These are phyloP conservation scores for Drosophila subsilvestris DNA, from an alignment of 2,888 invertebrate species.

Conservation along the genomic window DNA sequence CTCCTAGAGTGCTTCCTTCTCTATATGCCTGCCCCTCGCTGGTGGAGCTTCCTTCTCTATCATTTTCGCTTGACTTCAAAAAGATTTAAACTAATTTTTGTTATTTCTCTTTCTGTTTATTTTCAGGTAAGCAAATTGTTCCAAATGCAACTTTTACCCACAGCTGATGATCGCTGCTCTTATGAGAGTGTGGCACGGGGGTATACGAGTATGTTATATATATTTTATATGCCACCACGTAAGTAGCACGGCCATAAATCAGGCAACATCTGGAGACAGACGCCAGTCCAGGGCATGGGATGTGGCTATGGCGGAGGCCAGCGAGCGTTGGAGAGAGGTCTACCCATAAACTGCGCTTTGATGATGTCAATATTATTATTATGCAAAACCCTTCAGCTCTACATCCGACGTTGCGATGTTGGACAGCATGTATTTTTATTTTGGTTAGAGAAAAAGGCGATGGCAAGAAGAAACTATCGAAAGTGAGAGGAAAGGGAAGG, in stretches of 20 bases:
- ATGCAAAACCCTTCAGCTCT: constrained; percentile 53
- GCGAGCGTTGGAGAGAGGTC: constrained; percentile 5
- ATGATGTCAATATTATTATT: constrained; percentile 65
- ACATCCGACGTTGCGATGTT: background rate
- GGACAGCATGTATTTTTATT: constrained; percentile 14
- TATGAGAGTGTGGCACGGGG: background rate
- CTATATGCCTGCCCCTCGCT: background rate
- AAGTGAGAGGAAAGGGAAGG: background rate
- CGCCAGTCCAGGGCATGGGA: background rate
- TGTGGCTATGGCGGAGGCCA: constrained; percentile 4
- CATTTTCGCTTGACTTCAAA: constrained; percentile 37
- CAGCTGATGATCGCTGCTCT: constrained; percentile 29
- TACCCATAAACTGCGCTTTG: constrained; percentile 28
- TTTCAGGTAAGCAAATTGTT: constrained; percentile 66
- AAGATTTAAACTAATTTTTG: constrained; percentile 29
- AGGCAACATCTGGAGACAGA: constrained; percentile 7
- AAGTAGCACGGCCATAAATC: constrained; percentile 73
- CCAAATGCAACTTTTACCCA: constrained; percentile 63
- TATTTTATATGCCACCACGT: constrained; percentile 59
- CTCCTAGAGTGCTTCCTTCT: constrained; percentile 1
- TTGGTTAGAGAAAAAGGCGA: constrained; percentile 1
- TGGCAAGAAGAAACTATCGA: constrained; percentile 25
- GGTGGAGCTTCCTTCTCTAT: constrained; percentile 2
- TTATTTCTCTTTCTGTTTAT: constrained; percentile 19
- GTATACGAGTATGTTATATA: background rate